A percentile compares a stretch with the other conserved stretches of the same genome.
phyloP scores from a whole-genome alignment of 2,113 vertebrate genomes.

The Bos indicus region DNA sequence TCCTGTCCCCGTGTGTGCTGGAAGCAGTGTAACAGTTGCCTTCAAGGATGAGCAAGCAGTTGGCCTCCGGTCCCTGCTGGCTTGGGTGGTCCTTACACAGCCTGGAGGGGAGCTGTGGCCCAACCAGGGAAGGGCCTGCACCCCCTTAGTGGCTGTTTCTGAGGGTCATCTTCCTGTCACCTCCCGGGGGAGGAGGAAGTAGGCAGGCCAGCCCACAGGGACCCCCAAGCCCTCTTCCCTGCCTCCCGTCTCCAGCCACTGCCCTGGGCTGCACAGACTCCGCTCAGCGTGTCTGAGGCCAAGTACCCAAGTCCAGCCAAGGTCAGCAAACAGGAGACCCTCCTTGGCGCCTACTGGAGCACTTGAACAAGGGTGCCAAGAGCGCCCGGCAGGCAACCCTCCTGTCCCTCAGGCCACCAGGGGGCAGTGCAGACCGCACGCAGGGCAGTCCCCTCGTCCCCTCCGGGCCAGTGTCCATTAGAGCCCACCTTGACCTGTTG shows the following conservation, averaged over 20 bases:
- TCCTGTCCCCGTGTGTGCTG: background rate
- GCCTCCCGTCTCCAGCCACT: too few species aligned
- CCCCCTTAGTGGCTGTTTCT: background rate
- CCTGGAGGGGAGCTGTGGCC: background rate
- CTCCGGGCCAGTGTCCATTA: accelerated
- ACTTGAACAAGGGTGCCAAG: background rate
- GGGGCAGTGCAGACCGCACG: background rate
- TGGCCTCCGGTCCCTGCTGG: background rate
- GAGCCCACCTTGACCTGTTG: background rate
- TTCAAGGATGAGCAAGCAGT: background rate
- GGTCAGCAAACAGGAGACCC: background rate
- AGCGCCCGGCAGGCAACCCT: background rate
- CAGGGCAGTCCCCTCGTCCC: accelerated
- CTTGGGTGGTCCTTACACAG: background rate
- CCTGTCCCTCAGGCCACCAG: background rate
- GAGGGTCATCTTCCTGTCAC: background rate
- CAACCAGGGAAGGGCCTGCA: background rate
- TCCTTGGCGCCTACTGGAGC: accelerated
- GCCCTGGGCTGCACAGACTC: background rate
- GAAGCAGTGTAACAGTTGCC: background rate
- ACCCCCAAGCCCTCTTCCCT: background rate
- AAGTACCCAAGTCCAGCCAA: background rate
- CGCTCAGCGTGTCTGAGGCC: background rate
- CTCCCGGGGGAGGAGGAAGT: background rate
- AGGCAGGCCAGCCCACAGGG: background rate